A percentile compares a stretch with the other conserved stretches of the same genome.
phyloP scores from a whole-genome alignment of 92 coral and sea anemone species.

The Porites rus region DNA sequence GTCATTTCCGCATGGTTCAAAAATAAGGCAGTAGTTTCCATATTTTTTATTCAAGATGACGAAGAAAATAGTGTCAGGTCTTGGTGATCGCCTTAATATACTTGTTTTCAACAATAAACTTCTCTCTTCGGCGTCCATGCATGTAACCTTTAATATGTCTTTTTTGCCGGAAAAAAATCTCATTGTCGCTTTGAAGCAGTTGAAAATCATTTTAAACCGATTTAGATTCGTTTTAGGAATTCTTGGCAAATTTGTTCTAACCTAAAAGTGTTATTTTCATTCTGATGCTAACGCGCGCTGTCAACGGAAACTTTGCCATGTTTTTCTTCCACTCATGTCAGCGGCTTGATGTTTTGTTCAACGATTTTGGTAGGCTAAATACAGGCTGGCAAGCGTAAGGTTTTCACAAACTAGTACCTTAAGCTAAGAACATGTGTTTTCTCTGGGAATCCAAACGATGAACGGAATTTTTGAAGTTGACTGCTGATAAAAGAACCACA shows the following conservation, averaged over 20 bases:
- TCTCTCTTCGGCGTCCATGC: background rate
- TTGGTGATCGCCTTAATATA: background rate
- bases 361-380: background rate
- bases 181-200: constrained; percentile 1
- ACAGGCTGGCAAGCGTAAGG: background rate
- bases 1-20: too few relatives aligned
- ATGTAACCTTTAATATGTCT: background rate
- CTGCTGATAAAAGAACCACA: background rate
- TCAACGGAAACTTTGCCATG: background rate
- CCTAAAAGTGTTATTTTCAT: background rate
- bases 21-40: background rate
- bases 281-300: constrained; percentile 14
- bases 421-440: constrained; percentile 20
- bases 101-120: constrained; percentile 9
- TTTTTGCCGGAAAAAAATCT: constrained; percentile 5
- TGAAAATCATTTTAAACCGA: constrained; percentile 17
- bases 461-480: background rate
- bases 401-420: background rate
- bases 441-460: background rate
- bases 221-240: constrained; percentile 20
- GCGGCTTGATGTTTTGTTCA: background rate
- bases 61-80: too few relatives aligned
- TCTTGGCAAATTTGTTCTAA: constrained; percentile 13
- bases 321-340: background rate
- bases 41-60: background rate